A percentile compares a stretch with the other conserved stretches of the same genome.
Evolutionary conservation across 2,113 vertebrate genomes (phyloP).

Genomic region (Centropristis striata): DNA sequence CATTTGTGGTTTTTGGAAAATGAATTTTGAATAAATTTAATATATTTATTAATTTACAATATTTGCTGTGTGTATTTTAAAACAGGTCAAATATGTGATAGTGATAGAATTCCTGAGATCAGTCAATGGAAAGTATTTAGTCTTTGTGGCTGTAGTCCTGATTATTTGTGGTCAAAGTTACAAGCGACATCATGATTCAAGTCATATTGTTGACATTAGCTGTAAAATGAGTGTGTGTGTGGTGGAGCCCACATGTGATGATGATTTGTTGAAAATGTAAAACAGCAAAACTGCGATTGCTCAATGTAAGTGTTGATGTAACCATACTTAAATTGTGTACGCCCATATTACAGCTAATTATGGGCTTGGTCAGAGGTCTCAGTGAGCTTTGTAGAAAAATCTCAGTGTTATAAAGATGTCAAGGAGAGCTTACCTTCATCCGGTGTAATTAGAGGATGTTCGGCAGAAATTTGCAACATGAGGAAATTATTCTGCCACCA

Average conservation of each 20-base stretch:
- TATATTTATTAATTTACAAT: no score
- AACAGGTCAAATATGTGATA: no score
- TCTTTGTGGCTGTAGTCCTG: background rate
- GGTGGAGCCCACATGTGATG: slow-evolving; percentile 49
- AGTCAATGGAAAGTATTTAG: background rate
- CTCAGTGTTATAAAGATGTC: slow-evolving; percentile 45
- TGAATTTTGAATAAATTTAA: no score
- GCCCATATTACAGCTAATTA: slow-evolving; percentile 67
- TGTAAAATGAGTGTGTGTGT: slow-evolving; percentile 38
- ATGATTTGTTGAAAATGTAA: slow-evolving; percentile 59
- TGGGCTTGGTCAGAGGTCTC: slow-evolving; percentile 52
- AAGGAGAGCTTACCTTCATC: slow-evolving; percentile 61
- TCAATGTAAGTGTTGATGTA: slow-evolving; percentile 63
- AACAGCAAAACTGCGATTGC: slow-evolving; percentile 35
- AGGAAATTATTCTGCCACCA: slow-evolving; percentile 53
- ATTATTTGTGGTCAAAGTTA: slow-evolving; percentile 37
- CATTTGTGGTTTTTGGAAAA: no score
- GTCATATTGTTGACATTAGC: slow-evolving; percentile 24
- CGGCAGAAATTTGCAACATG: slow-evolving; percentile 42
- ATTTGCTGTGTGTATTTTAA: background rate
- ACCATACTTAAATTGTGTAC: slow-evolving; percentile 52
- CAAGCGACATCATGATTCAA: slow-evolving; percentile 28
- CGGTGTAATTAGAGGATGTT: slow-evolving; percentile 59
- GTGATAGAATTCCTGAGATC: background rate
- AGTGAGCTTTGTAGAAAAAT: slow-evolving; percentile 32